Evolutionary conservation across 2,113 vertebrate genomes (phyloP), one percentile per base, ranked within the genome.

Genomic region (Nyctereutes procyonoides): DNA sequence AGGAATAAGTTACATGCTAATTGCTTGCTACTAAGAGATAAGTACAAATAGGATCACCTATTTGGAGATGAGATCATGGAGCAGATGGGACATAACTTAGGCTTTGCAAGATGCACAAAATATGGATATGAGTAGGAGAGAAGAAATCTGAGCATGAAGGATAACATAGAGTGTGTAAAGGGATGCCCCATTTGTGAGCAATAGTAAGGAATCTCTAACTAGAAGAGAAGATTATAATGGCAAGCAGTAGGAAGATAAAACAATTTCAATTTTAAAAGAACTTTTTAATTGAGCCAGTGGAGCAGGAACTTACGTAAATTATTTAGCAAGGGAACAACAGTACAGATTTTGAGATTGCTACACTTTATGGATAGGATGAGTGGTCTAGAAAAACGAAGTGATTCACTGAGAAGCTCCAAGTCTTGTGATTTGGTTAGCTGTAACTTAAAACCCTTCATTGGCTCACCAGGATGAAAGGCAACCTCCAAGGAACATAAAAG

Each of bases 1-100:
- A 56, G 67, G 51, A 90, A 89, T 96, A 74, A 96, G 51, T 96
- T 90, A 90, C 88, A 90, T 90, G 90, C 71, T 88, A 91, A 98
- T 60, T 90, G 56, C 74, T 63, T 77, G 86, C 76, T 56, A 93
- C 62, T 88, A 96, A 77, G 95, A 95, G n/a, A 93, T 56, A 97
- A 90, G 80, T 43, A 69, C 67, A 94, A 32, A 30, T 69, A 81
- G 81, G 56, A 97, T 88, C 88, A 88, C 76, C 94, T 98, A 96
- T 35, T 94, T 88, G 67, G 69, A 93, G 88, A 96, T 56, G 95
- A 76, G 32, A 58, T 85, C 79, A 71, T 3, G n/a, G 17, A 76
- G 30, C 62, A 90, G 14, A 93, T 30, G 74, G 63, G 32, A 90
- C 43, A 56, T 65, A 35, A 90, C 69, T 43, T 71, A 84, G 24